These are phyloP conservation scores for Zingel zingel DNA, from an alignment of 2,113 vertebrate genomes.

Conservation along the genomic window DNA sequence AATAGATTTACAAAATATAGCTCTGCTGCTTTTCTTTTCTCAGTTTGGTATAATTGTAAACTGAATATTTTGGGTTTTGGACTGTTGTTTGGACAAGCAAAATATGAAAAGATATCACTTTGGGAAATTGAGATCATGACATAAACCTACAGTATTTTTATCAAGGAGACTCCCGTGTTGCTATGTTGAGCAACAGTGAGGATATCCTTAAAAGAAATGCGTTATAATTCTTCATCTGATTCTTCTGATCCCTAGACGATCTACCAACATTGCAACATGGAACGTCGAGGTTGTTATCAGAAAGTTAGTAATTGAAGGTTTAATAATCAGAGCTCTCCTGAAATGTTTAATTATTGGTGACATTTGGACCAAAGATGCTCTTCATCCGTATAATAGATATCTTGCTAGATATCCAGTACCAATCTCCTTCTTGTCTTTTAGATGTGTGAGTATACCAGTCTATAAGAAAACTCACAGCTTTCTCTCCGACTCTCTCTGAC, in stretches of 20 bases:
- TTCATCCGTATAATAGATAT: neutral
- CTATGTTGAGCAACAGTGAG: too few relatives aligned
- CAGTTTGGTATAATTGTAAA: neutral
- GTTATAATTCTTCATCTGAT: neutral
- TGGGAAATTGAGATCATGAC: too few relatives aligned
- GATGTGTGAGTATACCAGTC: neutral
- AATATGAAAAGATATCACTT: neutral
- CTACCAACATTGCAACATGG: too few relatives aligned
- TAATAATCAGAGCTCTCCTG: neutral
- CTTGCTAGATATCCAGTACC: neutral
- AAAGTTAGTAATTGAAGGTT: neutral
- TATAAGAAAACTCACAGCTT: neutral
- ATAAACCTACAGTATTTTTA: too few relatives aligned
- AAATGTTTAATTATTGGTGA: neutral
- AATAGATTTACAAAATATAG: neutral
- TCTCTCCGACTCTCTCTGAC: conserved; percentile 33
- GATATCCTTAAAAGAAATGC: neutral
- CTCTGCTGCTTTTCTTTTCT: neutral
- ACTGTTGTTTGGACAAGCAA: neutral
- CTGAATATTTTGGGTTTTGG: neutral
- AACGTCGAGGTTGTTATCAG: too few relatives aligned
- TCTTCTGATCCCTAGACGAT: too few relatives aligned
- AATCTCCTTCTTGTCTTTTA: neutral
- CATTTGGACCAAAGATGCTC: neutral
- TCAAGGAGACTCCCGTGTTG: too few relatives aligned